These are phyloP conservation scores for Aplochiton taeniatus DNA, from an alignment of 2,797 vertebrate species.

Conservation along the genomic window DNA sequence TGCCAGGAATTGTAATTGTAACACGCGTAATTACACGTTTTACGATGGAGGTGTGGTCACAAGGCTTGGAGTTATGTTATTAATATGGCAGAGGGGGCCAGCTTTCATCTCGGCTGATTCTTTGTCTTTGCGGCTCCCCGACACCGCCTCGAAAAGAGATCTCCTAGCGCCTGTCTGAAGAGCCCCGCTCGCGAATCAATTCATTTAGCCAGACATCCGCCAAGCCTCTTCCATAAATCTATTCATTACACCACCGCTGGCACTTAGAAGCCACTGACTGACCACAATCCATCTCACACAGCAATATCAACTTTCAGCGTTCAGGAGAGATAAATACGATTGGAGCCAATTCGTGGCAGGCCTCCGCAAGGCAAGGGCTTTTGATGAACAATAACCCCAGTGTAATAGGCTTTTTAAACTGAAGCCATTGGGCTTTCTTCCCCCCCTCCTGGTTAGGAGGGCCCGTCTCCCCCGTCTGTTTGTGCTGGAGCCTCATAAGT, in stretches of 20 bases:
- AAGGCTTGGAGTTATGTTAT: slow-evolving; percentile 59
- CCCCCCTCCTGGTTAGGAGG: slow-evolving; percentile 32
- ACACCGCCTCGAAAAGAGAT: slow-evolving; percentile 67
- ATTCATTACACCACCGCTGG: slow-evolving; percentile 67
- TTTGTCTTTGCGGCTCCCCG: slow-evolving; percentile 47
- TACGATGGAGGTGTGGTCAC: slow-evolving; percentile 62
- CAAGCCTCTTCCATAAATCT: slow-evolving; percentile 71
- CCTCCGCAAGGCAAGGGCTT: slow-evolving; percentile 41
- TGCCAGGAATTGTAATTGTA: slow-evolving; percentile 78
- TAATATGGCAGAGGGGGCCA: slow-evolving; percentile 61
- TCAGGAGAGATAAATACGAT: slow-evolving; percentile 49
- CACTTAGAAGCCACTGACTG: slow-evolving; percentile 66
- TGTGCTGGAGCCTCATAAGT: slow-evolving; percentile 40
- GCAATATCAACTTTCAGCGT: slow-evolving; percentile 67
- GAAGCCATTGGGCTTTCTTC: slow-evolving; percentile 41
- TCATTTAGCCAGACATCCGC: slow-evolving; percentile 68
- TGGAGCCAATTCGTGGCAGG: slow-evolving; percentile 48
- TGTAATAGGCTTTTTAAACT: slow-evolving; percentile 32
- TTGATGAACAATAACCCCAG: slow-evolving; percentile 39
- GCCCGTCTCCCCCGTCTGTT: slow-evolving; percentile 22
- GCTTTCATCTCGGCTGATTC: slow-evolving; percentile 57
- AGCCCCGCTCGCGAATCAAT: slow-evolving; percentile 73
- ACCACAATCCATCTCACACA: slow-evolving; percentile 60
- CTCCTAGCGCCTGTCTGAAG: slow-evolving; percentile 51
- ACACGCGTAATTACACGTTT: slow-evolving; percentile 76